These are phyloP conservation scores for Micrasema longulum DNA, from an alignment of 1,140 invertebrate species.

Conservation along the genomic window DNA sequence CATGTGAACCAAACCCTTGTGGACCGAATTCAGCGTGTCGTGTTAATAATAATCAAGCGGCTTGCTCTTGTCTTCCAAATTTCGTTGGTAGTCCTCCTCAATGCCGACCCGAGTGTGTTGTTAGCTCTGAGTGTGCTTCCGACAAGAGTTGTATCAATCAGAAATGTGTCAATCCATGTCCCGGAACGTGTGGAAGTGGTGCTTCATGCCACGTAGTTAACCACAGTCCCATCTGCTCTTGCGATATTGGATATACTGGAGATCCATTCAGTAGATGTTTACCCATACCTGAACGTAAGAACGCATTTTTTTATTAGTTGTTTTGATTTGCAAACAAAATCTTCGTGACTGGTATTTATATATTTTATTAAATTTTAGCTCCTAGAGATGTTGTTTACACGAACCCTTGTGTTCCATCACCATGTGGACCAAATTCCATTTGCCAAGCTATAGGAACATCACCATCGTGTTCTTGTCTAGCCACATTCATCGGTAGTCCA, in stretches of 20 bases:
- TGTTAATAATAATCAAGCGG: constrained; percentile 70
- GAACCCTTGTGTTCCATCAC: constrained; percentile 72
- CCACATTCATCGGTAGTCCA: constrained; percentile 70
- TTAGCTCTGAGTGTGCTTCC: constrained; percentile 83
- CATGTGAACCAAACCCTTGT: constrained; percentile 78
- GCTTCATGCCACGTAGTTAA: constrained; percentile 71
- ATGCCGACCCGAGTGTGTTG: constrained; percentile 82
- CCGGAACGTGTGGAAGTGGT: constrained; percentile 72
- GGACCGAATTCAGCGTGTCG: constrained; percentile 80
- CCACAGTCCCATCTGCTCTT: constrained; percentile 72
- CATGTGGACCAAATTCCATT: constrained; percentile 75
- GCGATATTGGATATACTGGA: constrained; percentile 68
- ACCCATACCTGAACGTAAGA: constrained; percentile 61
- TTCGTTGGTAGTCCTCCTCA: constrained; percentile 74
- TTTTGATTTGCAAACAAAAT: no score
- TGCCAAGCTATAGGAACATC: constrained; percentile 70
- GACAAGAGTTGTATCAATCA: constrained; percentile 81
- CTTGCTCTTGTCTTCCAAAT: constrained; percentile 72
- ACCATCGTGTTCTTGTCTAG: constrained; percentile 73
- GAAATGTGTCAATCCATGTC: constrained; percentile 73
- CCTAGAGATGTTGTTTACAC: constrained; percentile 56
- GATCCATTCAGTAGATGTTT: constrained; percentile 70
- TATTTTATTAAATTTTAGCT: constrained; percentile 38
- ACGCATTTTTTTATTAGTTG: constrained; percentile 1
- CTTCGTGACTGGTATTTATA: not conserved